phyloP scores from a whole-genome alignment of 53 echinoderm and acorn worm species.

The Stichopus horrens region DNA sequence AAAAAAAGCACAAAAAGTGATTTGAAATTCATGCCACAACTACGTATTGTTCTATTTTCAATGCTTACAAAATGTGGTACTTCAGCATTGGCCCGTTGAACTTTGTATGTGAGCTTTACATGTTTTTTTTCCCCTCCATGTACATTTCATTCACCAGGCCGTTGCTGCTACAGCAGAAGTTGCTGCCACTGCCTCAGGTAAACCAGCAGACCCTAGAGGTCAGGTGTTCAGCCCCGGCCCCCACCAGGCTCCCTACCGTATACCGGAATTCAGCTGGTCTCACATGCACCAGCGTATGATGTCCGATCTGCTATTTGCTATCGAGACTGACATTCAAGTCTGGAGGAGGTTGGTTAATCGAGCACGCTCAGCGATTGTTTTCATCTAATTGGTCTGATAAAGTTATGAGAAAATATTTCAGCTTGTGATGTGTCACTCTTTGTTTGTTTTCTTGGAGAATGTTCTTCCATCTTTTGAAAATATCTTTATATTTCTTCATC shows the following conservation, averaged over 20 bases:
- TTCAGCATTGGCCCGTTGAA: too few species aligned
- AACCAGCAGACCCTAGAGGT: constrained; percentile 30
- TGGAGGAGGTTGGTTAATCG: constrained; percentile 86
- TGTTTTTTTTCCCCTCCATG: too few species aligned
- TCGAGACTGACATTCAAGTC: constrained; percentile 98
- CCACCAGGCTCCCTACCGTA: constrained; percentile 96
- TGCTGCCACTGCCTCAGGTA: not conserved
- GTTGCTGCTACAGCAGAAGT: not conserved
- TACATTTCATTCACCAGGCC: not conserved
- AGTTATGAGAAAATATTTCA: not conserved
- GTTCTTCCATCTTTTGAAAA: too few species aligned
- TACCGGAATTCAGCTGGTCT: constrained; percentile 97
- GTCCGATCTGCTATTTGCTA: constrained; percentile 98
- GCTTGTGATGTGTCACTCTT: not conserved
- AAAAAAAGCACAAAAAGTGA: too few species aligned
- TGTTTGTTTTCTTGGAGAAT: not conserved
- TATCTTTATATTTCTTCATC: not conserved
- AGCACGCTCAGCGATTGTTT: not conserved
- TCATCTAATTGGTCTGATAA: not conserved
- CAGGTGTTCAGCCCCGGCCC: constrained; percentile 95
- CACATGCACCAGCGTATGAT: constrained; percentile 99
- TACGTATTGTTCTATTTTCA: too few species aligned
- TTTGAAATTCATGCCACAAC: too few species aligned
- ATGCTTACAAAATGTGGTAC: too few species aligned
- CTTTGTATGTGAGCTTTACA: too few species aligned